A percentile compares a stretch with the other conserved stretches of the same genome.
These are phyloP conservation scores for Gryllus longicercus DNA, from an alignment of 2,888 invertebrate genomes.

Conservation along the genomic window DNA sequence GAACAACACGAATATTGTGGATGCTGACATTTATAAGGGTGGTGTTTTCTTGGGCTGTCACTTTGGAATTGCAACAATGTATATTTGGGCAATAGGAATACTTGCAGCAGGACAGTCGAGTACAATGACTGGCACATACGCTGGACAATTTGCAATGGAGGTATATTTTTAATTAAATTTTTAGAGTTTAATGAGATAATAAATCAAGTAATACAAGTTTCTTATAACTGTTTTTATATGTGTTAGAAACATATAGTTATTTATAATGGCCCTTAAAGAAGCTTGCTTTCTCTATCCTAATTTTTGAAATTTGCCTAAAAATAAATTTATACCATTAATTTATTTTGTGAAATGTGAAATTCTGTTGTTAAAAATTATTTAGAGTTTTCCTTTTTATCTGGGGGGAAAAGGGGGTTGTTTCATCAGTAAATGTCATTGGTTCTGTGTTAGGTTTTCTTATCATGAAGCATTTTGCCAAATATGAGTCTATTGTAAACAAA, in stretches of 20 bases:
- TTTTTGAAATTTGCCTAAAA: too few species aligned
- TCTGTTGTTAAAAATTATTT: background rate
- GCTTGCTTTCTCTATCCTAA: too few species aligned
- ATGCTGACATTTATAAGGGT: constrained; percentile 69
- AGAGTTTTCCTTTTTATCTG: background rate
- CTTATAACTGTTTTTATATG: too few species aligned
- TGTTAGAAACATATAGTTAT: too few species aligned
- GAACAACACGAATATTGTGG: constrained; percentile 53
- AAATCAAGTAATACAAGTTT: background rate
- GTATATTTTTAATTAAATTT: constrained; percentile 42
- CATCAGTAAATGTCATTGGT: background rate
- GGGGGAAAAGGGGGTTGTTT: too few species aligned
- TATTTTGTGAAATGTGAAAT: background rate
- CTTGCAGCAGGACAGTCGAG: constrained; percentile 80
- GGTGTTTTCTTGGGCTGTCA: constrained; percentile 73
- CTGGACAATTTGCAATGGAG: constrained; percentile 87
- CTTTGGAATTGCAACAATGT: constrained; percentile 72
- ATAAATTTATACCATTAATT: too few species aligned
- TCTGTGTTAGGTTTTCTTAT: background rate
- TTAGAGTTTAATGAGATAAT: background rate
- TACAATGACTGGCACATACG: constrained; percentile 81
- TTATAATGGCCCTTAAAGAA: too few species aligned
- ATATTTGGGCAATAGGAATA: constrained; percentile 81
- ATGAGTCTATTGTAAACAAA: too few species aligned
- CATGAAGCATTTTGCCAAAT: too few species aligned